A percentile compares a stretch with the other conserved stretches of the same genome.
These are phyloP conservation scores for Halictus ligatus DNA, from an alignment of 2,888 invertebrate genomes.

Conservation along the genomic window DNA sequence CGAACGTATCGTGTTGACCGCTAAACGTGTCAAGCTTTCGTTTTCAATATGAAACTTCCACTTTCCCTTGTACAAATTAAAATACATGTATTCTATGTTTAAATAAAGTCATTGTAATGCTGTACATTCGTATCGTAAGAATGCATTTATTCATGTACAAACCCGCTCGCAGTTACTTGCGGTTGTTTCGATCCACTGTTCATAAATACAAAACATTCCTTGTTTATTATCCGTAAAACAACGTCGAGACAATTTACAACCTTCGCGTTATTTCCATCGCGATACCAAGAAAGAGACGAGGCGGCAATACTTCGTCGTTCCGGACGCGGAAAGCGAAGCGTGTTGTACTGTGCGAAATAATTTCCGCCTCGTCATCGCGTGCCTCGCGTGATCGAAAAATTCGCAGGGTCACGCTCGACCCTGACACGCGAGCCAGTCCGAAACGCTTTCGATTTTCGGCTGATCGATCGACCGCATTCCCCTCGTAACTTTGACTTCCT, in stretches of 20 bases:
- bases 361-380: slow-evolving; percentile 19
- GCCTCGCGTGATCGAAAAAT: slow-evolving; percentile 5
- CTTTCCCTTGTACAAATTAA: no score
- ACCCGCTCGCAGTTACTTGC: no score
- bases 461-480: neutral
- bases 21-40: neutral
- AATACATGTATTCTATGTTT: no score
- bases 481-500: neutral
- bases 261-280: neutral
- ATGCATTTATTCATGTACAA: neutral
- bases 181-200: neutral
- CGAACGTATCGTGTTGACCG: neutral
- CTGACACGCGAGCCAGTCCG: neutral
- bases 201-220: neutral
- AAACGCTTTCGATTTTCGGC: slow-evolving; percentile 13
- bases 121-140: neutral
- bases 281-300: neutral
- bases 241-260: neutral
- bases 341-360: neutral
- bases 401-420: slow-evolving; percentile 24
- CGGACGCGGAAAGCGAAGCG: neutral
- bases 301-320: neutral
- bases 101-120: neutral
- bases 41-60: neutral
- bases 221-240: neutral